phyloP scores from a whole-genome alignment of 2,113 vertebrate species.

The Callopanchax toddi region DNA sequence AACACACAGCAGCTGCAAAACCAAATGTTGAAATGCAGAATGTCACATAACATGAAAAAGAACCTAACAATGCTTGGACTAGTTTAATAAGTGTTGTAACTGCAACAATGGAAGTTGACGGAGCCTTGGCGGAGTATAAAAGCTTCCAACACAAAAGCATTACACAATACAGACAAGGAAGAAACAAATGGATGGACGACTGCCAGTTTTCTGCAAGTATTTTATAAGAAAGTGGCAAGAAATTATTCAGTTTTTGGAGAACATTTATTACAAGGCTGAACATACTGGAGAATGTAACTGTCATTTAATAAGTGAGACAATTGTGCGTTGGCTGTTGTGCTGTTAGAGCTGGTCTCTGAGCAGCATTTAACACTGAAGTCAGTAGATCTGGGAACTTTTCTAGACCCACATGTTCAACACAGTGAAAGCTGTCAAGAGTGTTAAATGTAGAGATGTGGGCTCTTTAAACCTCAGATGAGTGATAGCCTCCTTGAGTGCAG shows the following conservation, averaged over 20 bases:
- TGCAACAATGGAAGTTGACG: slow-evolving; percentile 15
- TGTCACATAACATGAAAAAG: not conserved
- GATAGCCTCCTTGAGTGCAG: slow-evolving; percentile 23
- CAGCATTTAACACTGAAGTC: slow-evolving; percentile 43
- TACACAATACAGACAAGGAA: not conserved
- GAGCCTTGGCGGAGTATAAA: not conserved
- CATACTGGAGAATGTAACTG: slow-evolving; percentile 1
- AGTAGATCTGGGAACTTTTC: slow-evolving; percentile 47
- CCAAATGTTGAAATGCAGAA: slow-evolving; percentile 5
- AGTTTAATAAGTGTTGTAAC: not conserved
- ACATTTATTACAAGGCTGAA: slow-evolving; percentile 22
- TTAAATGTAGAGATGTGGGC: slow-evolving; percentile 47
- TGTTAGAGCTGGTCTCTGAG: slow-evolving; percentile 47
- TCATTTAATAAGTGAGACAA: slow-evolving; percentile 39
- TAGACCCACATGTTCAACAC: slow-evolving; percentile 54
- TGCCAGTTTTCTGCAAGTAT: not conserved
- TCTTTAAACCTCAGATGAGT: slow-evolving; percentile 27
- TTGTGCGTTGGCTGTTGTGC: slow-evolving; percentile 23
- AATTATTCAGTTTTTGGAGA: slow-evolving; percentile 10
- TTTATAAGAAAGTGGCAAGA: too few species aligned
- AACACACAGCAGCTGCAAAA: not conserved
- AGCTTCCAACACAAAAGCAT: not conserved
- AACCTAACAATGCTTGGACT: not conserved
- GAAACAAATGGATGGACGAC: not conserved
- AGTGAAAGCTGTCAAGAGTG: slow-evolving; percentile 62